These are phyloP conservation scores for Osmerus eperlanus DNA, from an alignment of 2,113 vertebrate species.

Conservation along the genomic window DNA sequence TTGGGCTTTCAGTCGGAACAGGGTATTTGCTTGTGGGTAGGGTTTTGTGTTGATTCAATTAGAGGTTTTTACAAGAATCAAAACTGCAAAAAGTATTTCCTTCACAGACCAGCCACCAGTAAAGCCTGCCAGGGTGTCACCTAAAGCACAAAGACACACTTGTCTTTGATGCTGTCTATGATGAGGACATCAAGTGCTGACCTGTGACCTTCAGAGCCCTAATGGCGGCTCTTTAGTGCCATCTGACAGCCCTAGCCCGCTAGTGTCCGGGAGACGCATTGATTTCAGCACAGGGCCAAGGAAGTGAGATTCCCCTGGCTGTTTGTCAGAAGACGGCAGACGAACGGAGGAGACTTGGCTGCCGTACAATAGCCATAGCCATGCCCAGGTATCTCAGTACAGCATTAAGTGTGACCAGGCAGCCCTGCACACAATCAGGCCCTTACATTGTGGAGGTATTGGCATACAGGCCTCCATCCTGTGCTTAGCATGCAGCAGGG, in stretches of 20 bases:
- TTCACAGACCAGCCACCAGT: too few relatives aligned
- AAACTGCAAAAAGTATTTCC: background rate
- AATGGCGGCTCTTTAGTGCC: slow-evolving; percentile 57
- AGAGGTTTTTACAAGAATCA: background rate
- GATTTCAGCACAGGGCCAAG: slow-evolving; percentile 48
- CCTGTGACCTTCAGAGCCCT: slow-evolving; percentile 47
- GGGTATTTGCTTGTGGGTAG: background rate
- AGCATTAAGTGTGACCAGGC: slow-evolving; percentile 63
- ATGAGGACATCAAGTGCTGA: slow-evolving; percentile 57
- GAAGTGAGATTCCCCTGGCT: slow-evolving; percentile 30
- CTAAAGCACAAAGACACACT: slow-evolving; percentile 50
- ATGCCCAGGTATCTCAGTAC: slow-evolving; percentile 56
- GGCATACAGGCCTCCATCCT: slow-evolving; percentile 61
- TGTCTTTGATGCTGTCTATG: slow-evolving; percentile 52
- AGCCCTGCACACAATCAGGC: slow-evolving; percentile 59
- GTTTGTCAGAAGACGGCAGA: slow-evolving; percentile 34
- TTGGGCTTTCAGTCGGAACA: background rate
- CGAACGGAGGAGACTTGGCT: slow-evolving; percentile 39
- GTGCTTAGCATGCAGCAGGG: slow-evolving; percentile 51
- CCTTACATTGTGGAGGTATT: slow-evolving; percentile 55
- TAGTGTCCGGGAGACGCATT: slow-evolving; percentile 49
- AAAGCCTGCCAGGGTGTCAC: background rate
- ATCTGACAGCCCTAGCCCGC: slow-evolving; percentile 43
- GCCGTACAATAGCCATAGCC: slow-evolving; percentile 48
- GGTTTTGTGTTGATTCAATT: slow-evolving; percentile 3